These are phyloP conservation scores for Agrochola macilenta DNA, from an alignment of 2,888 invertebrate genomes.

Conservation along the genomic window DNA sequence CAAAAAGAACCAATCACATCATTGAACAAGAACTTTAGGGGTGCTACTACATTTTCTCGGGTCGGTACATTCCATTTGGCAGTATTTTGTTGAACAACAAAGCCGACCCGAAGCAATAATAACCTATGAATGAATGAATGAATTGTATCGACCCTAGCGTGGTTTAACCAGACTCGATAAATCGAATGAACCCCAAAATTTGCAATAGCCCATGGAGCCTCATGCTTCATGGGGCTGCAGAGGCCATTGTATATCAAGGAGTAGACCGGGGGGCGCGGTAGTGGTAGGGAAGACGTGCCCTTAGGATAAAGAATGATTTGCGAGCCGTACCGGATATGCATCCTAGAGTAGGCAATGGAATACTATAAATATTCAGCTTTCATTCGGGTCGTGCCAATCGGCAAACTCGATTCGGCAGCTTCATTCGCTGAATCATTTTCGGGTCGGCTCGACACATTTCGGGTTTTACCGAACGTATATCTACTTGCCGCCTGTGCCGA, in stretches of 20 bases:
- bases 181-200: too few relatives aligned
- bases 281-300: too few relatives aligned
- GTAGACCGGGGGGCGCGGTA: too few relatives aligned
- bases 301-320: too few relatives aligned
- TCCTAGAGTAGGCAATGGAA: too few relatives aligned
- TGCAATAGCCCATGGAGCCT: too few relatives aligned
- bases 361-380: neutral
- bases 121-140: too few relatives aligned
- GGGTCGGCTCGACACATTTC: neutral
- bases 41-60: neutral
- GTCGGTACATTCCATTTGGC: neutral
- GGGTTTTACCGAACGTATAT: neutral
- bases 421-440: neutral
- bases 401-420: neutral
- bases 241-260: too few relatives aligned
- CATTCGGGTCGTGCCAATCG: neutral
- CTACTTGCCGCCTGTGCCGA: neutral
- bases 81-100: neutral
- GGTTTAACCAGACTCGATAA: too few relatives aligned
- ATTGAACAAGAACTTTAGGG: conserved; percentile 9
- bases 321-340: too few relatives aligned
- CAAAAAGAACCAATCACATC: conserved; percentile 13
- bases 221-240: too few relatives aligned
- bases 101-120: neutral
- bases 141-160: too few relatives aligned